phyloP scores from a whole-genome alignment of 2,113 vertebrate genomes.

The Oreochromis tanganicae region DNA sequence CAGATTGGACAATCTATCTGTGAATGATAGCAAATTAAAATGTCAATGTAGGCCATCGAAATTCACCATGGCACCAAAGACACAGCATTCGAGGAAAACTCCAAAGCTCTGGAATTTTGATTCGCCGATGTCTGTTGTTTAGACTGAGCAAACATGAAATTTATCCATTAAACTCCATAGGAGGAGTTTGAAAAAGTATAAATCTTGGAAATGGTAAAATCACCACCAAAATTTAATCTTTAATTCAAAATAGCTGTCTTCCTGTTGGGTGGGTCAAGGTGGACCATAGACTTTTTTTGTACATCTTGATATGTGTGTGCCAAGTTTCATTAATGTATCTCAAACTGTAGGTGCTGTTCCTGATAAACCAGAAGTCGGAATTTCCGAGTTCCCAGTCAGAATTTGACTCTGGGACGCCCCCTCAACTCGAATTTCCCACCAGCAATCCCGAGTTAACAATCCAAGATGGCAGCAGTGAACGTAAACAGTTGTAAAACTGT shows the following conservation, averaged over 20 bases:
- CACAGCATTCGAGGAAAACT: too few species aligned
- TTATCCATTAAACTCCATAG: neutral
- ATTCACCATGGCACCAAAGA: too few species aligned
- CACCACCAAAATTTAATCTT: neutral
- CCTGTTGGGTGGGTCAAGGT: accelerated
- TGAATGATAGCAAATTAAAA: too few species aligned
- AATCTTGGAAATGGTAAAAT: neutral
- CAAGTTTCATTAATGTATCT: neutral
- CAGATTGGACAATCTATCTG: too few species aligned
- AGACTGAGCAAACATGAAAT: neutral
- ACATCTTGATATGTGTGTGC: neutral
- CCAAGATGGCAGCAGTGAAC: neutral
- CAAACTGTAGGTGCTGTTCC: neutral
- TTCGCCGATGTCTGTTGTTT: neutral
- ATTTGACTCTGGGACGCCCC: neutral
- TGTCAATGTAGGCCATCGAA: too few species aligned
- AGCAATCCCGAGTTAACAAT: neutral
- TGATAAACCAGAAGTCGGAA: neutral
- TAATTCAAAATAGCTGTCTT: neutral
- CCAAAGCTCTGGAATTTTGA: neutral
- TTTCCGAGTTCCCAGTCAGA: neutral
- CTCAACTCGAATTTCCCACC: too few species aligned
- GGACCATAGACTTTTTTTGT: neutral
- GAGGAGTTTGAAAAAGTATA: neutral
- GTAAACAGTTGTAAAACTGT: neutral